Evolutionary conservation across 2,797 vertebrate species (phyloP).

Genomic region (Centroberyx gerrardi): DNA sequence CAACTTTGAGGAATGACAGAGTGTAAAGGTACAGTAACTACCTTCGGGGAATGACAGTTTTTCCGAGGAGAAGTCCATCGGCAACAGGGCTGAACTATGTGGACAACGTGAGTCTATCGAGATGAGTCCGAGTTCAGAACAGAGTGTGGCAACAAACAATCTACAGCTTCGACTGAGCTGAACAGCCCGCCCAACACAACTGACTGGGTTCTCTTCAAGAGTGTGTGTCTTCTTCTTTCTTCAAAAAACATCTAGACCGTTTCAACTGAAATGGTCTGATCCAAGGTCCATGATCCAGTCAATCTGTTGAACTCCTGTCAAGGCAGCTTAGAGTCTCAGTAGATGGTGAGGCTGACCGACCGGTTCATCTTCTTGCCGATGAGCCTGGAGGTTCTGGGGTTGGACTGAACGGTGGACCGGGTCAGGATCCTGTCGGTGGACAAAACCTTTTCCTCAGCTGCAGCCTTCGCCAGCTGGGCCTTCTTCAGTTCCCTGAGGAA

Average conservation of each 20-base stretch:
- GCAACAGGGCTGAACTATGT: constrained; percentile 37
- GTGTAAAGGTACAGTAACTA: constrained; percentile 63
- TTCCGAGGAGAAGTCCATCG: constrained; percentile 8
- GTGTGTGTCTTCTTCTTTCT: not conserved
- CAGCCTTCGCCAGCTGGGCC: constrained; percentile 95
- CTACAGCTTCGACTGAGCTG: constrained; percentile 16
- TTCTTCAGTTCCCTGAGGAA: constrained; percentile 94
- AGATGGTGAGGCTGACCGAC: constrained; percentile 97
- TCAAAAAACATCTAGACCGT: not conserved
- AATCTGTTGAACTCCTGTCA: constrained; percentile 25
- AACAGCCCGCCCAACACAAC: constrained; percentile 18
- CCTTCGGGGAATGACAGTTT: constrained; percentile 52
- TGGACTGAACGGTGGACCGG: constrained; percentile 91
- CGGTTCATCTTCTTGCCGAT: constrained; percentile 99
- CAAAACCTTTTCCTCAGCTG: constrained; percentile 94
- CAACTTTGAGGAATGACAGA: constrained; percentile 56
- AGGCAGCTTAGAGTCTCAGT: constrained; percentile 79
- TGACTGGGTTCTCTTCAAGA: constrained; percentile 13
- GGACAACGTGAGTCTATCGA: constrained; percentile 28
- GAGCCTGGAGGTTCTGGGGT: constrained; percentile 90
- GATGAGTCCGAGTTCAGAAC: constrained; percentile 41
- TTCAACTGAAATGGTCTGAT: constrained; percentile 6
- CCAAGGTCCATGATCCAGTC: constrained; percentile 63
- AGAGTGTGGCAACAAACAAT: constrained; percentile 27
- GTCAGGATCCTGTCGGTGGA: constrained; percentile 93